Percentiles rank a stretch among this genome's conserved stretches.
These are phyloP conservation scores for Archips crataeganus DNA, from an alignment of 2,888 invertebrate genomes.

Conservation along the genomic window DNA sequence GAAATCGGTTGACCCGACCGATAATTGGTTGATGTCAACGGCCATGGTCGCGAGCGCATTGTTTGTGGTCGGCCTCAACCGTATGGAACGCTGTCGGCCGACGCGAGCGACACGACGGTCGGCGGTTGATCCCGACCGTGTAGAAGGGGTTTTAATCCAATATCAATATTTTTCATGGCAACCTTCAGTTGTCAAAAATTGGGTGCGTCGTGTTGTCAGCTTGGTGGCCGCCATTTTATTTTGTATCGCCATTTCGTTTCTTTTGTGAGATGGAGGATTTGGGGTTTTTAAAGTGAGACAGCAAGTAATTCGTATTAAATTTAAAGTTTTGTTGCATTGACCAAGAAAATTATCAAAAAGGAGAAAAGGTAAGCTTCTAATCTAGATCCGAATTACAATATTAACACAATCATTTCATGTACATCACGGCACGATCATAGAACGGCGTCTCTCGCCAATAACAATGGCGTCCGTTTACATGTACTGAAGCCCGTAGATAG, in stretches of 20 bases:
- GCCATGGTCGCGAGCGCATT: too few species aligned
- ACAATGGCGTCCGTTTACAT: slow-evolving; percentile 82
- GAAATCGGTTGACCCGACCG: too few species aligned
- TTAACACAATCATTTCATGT: slow-evolving; percentile 38
- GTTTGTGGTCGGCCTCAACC: too few species aligned
- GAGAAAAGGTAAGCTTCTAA: slow-evolving; percentile 45
- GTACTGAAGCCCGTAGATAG: slow-evolving; percentile 73
- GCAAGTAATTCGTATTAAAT: slow-evolving; percentile 67
- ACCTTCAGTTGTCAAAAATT: slow-evolving; percentile 37
- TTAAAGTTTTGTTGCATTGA: slow-evolving; percentile 45
- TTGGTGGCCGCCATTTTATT: slow-evolving; percentile 75
- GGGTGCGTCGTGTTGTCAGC: slow-evolving; percentile 38
- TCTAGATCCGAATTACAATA: slow-evolving; percentile 9
- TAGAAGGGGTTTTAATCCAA: too few species aligned
- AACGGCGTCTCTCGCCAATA: slow-evolving; percentile 54
- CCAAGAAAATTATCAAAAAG: slow-evolving; percentile 39
- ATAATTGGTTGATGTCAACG: too few species aligned
- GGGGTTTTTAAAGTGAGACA: slow-evolving; percentile 81
- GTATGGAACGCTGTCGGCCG: too few species aligned
- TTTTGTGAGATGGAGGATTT: slow-evolving; percentile 82
- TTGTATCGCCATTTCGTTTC: slow-evolving; percentile 85
- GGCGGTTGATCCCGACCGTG: too few species aligned
- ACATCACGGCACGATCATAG: slow-evolving; percentile 58
- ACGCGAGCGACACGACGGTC: too few species aligned
- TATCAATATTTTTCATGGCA: slow-evolving; percentile 29